Base-by-base conservation (phyloP, 2,888 invertebrate genomes). In the Drosophila trichaetosa region DNA sequence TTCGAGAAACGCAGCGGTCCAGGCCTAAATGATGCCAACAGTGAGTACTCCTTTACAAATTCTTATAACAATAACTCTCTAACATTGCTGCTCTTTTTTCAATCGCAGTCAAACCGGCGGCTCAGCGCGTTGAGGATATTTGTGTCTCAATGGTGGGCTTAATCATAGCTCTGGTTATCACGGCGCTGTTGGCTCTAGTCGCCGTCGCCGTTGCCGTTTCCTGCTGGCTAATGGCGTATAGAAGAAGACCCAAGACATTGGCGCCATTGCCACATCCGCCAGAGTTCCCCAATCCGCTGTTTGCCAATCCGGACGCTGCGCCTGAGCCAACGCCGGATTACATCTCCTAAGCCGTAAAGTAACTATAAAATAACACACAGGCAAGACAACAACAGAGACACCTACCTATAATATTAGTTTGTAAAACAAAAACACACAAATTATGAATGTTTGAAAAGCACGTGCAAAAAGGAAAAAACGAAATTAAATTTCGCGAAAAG, bases 201-300 rank as follows among this genome's bases (percentile, higher is more conserved):
- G 98, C 98, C 68, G 98, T 98, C 67, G 98, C 98, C 34, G 97
- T 98, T 59, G 98, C 98, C 67, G 98, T 98, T 69, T 98, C 98
- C 75, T 98, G 98, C 93, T 98, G 98, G 98, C 95, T 98, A 80
- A 97, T 98, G 95, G 98, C 98, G 86, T 98, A 98, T 94, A 94
- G 98, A 82, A 95, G 98, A 87, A 95, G 97, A 91, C 97, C 98
- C 61, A 97, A 97, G 90, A 95, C 97, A 60, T 95, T 97, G 77
- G 98, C 98, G 48, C 98, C 98, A 54, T 94, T 98, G 89, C 98
- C 98, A 81, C 98, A 98, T 94, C 98, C 98, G 83, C 97, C 98
- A 79, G 98, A 98, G 94, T 98, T 98, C 94, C 98, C 98, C 70
- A 98, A 98, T 94, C 98, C 98, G 85, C 94, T 98, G 91, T 98